A percentile compares a stretch with the other conserved stretches of the same genome.
Evolutionary conservation across 2,797 vertebrate genomes (phyloP).

Genomic region (Luscinia luscinia): DNA sequence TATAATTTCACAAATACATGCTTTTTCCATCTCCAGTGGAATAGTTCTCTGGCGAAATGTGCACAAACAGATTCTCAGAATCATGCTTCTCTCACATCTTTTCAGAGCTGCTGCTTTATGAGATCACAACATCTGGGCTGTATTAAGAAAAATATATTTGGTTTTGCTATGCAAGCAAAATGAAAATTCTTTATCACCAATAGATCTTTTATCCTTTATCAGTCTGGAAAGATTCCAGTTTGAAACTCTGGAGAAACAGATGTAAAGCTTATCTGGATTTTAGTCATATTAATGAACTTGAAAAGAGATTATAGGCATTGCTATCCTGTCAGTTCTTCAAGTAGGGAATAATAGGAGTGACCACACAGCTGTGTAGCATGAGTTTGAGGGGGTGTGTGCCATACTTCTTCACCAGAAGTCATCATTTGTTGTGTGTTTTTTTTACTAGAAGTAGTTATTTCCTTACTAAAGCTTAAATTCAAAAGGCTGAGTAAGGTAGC

Average conservation of each 20-base stretch:
- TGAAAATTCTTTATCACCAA: neutral
- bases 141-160: conserved; percentile 4
- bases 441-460: neutral
- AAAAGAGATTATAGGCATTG: neutral
- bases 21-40: neutral
- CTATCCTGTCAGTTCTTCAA: neutral
- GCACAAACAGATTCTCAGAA: neutral
- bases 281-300: neutral
- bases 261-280: neutral
- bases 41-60: neutral
- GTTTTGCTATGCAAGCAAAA: neutral
- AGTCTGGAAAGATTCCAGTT: neutral
- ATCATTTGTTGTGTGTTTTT: neutral
- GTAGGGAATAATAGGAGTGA: neutral
- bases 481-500: neutral
- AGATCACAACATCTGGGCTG: neutral
- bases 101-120: neutral
- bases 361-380: neutral
- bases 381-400: neutral
- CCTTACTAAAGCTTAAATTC: neutral
- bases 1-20: neutral
- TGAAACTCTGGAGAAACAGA: neutral
- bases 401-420: neutral
- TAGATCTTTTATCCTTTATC: neutral
- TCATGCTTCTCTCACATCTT: neutral